A percentile compares a stretch with the other conserved stretches of the same genome.
Conservation (phyloP, 2,888 invertebrate species). For the Chymomyza procnemis region DNA sequence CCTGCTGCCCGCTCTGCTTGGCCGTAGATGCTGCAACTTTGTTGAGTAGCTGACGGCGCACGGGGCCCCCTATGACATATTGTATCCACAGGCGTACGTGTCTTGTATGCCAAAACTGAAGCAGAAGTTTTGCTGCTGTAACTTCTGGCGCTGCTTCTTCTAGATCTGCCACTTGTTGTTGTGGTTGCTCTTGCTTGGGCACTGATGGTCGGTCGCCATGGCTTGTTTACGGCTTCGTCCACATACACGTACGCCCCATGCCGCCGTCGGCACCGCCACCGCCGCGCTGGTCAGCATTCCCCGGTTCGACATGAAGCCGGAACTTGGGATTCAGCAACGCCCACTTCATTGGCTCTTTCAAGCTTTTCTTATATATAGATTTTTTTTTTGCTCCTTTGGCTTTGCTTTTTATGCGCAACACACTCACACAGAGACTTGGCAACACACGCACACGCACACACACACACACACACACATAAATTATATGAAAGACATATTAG, state of each 20-base stretch:
- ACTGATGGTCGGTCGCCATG: slow-evolving; percentile 22
- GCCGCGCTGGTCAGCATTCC: background rate
- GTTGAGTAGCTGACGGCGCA: slow-evolving; percentile 11
- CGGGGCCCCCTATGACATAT: slow-evolving; percentile 63
- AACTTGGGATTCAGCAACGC: background rate
- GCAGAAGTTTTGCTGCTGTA: slow-evolving; percentile 45
- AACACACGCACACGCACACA: slow-evolving; percentile 34
- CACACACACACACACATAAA: slow-evolving; percentile 45
- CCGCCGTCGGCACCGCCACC: too few species aligned
- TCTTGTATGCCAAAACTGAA: slow-evolving; percentile 47
- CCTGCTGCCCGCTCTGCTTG: background rate
- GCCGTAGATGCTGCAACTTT: background rate
- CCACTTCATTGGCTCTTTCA: background rate
- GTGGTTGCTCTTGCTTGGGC: slow-evolving; percentile 28
- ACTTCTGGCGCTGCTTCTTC: slow-evolving; percentile 2
- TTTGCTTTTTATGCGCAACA: slow-evolving; percentile 42
- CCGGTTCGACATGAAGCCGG: slow-evolving; percentile 6
- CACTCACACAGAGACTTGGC: slow-evolving; percentile 41
- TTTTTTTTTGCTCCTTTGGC: too few species aligned
- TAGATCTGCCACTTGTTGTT: background rate
- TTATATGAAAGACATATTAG: slow-evolving; percentile 61
- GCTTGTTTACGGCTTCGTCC: slow-evolving; percentile 46
- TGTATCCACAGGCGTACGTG: slow-evolving; percentile 68
- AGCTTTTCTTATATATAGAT: too few species aligned
- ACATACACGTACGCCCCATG: background rate